Evolutionary conservation across 2,888 invertebrate species (phyloP).

Genomic region (Anodontia alba): DNA sequence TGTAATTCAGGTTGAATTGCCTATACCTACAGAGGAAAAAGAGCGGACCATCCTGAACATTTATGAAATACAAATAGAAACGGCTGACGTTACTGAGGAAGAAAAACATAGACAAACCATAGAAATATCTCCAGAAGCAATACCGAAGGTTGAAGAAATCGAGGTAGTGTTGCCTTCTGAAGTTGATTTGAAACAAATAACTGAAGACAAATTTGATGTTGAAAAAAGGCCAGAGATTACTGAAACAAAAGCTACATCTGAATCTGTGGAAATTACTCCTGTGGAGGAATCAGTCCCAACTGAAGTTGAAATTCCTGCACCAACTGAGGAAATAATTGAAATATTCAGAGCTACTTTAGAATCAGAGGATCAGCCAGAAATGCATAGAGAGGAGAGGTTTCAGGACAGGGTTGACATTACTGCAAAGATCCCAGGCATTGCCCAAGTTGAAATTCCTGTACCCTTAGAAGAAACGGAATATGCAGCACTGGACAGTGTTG

Average conservation of each 20-base stretch:
- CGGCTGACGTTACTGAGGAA: slow-evolving; percentile 6
- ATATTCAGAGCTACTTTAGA: slow-evolving; percentile 4
- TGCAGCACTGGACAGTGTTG: slow-evolving; percentile 54
- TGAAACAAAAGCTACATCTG: slow-evolving; percentile 2
- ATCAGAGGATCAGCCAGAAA: slow-evolving; percentile 34
- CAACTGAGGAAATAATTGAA: slow-evolving; percentile 50
- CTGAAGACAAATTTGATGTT: neutral
- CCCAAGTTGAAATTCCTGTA: slow-evolving; percentile 20
- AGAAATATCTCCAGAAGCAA: neutral
- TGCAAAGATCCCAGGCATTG: neutral
- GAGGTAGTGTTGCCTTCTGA: neutral
- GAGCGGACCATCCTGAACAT: too few species aligned
- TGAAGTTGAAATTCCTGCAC: slow-evolving; percentile 51
- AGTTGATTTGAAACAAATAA: neutral
- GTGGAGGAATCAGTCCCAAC: neutral
- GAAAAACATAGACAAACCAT: neutral
- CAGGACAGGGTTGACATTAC: slow-evolving; percentile 28
- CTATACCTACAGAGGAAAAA: neutral
- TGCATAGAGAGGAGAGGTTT: slow-evolving; percentile 19
- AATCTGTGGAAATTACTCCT: slow-evolving; percentile 23
- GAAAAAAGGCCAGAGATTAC: slow-evolving; percentile 16
- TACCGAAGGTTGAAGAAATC: neutral
- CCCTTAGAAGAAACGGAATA: slow-evolving; percentile 7
- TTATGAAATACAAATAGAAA: slow-evolving; percentile 31
- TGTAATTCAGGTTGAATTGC: neutral